phyloP scores from a whole-genome alignment of 2,113 vertebrate genomes.

The Phalacrocorax brasilianus region DNA sequence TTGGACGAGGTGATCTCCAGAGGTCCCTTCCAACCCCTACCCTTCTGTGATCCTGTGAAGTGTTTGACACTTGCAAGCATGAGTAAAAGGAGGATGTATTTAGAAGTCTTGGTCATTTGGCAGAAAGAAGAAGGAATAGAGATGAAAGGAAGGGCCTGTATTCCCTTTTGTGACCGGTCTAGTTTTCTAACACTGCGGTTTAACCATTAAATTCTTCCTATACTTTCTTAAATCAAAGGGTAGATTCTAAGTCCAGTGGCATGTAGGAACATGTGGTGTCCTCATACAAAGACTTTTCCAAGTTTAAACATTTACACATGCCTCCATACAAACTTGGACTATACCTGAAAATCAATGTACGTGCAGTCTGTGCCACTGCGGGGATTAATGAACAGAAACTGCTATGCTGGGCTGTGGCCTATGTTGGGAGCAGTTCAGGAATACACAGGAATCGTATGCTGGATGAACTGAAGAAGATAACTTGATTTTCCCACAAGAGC shows the following conservation, averaged over 20 bases:
- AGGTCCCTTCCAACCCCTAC: no score
- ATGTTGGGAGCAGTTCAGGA: not conserved
- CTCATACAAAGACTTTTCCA: not conserved
- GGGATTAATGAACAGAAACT: not conserved
- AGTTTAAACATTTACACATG: fast-evolving
- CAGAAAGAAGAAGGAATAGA: not conserved
- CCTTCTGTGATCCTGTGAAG: no score
- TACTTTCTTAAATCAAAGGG: not conserved
- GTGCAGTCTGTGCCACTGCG: not conserved
- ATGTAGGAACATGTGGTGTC: not conserved
- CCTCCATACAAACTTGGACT: no score
- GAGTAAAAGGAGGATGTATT: not conserved
- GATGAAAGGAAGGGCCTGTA: not conserved
- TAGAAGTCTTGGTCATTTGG: not conserved
- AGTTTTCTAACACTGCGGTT: not conserved
- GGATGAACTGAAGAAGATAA: not conserved
- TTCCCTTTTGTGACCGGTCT: not conserved
- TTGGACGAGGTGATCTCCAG: no score
- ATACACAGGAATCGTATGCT: not conserved
- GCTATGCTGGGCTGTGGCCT: not conserved
- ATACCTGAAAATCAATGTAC: not conserved
- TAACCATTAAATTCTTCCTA: not conserved
- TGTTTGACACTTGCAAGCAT: not conserved
- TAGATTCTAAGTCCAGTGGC: not conserved
- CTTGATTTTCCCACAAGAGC: not conserved